Base-by-base conservation (phyloP, 2,888 invertebrate genomes). In the Lepetodrilus schrolli region DNA sequence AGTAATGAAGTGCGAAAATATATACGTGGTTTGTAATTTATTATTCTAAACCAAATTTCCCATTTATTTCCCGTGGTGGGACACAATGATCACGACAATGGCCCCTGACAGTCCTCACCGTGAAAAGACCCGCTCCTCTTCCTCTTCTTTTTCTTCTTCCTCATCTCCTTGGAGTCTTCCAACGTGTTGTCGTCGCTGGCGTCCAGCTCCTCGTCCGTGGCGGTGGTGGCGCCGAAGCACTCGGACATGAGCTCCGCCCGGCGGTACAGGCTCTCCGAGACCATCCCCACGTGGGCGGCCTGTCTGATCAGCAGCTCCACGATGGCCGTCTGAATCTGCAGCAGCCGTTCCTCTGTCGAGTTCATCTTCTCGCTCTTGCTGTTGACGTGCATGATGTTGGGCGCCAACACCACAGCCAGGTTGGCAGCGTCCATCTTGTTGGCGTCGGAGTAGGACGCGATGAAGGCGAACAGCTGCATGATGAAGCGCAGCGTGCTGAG, bases 361-460 rank as follows among this genome's bases (percentile, higher is more conserved):
- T 83, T 88, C 82, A 87, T 86, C 73, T 89, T 88, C 70, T 89
- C 87, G 37, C 83, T 84, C 66, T 87, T 86, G 77, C 80, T 82
- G 70, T 94, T 94, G 10, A 94, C 91, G 0, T 96, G 96, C 94
- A 97, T 95, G 70, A 97, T 92, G 86, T 95, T 95, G 0, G 96
- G 96, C 0, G 95, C 94, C 88, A 97, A 92, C 34, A 96, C 94
- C 80, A 96, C 94, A 0, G 96, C 95, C 78, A 97, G 91, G 91
- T 97, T 97, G 70, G 94, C 94, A 0, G 93, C 91, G 82, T 94
- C 94, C 97, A 97, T 97, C 90, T 94, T 94, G 89, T 97, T 97
- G 66, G 92, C 92, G 66, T 93, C 92, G 69, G 94, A 93, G 84
- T 93, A 93, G 36, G 93, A 91, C 5, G 95, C 93, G 36, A 97